A percentile compares a stretch with the other conserved stretches of the same genome.
Evolutionary conservation across 2,888 invertebrate genomes (phyloP).

Genomic region (Caenorhabditis sp.): DNA sequence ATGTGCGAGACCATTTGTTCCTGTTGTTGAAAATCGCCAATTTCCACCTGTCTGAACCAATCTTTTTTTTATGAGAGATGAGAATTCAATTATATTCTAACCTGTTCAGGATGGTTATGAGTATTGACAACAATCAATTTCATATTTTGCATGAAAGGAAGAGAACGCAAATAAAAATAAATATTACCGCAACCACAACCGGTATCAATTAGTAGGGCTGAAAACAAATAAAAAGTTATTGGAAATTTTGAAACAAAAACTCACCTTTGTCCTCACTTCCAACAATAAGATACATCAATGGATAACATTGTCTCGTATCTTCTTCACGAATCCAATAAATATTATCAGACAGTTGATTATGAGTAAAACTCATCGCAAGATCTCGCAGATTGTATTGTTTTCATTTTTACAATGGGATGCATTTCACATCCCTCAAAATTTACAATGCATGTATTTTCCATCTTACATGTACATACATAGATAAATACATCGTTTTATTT

Average conservation of each 20-base stretch:
- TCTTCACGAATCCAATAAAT: slow-evolving; percentile 52
- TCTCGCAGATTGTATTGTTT: background rate
- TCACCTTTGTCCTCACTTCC: slow-evolving; percentile 43
- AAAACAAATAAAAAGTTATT: slow-evolving; percentile 3
- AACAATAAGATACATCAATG: slow-evolving; percentile 50
- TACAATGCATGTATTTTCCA: background rate
- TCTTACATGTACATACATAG: background rate
- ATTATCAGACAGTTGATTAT: slow-evolving; percentile 35
- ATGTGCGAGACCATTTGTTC: slow-evolving; percentile 51
- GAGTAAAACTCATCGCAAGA: slow-evolving; percentile 42
- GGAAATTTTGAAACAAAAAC: background rate
- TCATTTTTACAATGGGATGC: background rate
- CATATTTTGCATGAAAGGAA: slow-evolving; percentile 42
- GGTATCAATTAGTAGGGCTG: slow-evolving; percentile 56
- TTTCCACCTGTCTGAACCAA: slow-evolving; percentile 55
- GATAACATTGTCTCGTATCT: slow-evolving; percentile 40
- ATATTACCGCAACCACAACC: slow-evolving; percentile 58
- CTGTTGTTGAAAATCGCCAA: slow-evolving; percentile 57
- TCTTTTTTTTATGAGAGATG: background rate
- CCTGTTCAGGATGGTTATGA: slow-evolving; percentile 61
- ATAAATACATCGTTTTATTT: background rate
- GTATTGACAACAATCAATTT: slow-evolving; percentile 57
- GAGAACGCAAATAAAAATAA: slow-evolving; percentile 48
- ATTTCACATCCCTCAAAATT: background rate
- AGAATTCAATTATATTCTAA: slow-evolving; percentile 6